Percentiles rank a stretch among this genome's conserved stretches.
phyloP scores from a whole-genome alignment of 1,140 invertebrate species.

The Orussus abietinus region DNA sequence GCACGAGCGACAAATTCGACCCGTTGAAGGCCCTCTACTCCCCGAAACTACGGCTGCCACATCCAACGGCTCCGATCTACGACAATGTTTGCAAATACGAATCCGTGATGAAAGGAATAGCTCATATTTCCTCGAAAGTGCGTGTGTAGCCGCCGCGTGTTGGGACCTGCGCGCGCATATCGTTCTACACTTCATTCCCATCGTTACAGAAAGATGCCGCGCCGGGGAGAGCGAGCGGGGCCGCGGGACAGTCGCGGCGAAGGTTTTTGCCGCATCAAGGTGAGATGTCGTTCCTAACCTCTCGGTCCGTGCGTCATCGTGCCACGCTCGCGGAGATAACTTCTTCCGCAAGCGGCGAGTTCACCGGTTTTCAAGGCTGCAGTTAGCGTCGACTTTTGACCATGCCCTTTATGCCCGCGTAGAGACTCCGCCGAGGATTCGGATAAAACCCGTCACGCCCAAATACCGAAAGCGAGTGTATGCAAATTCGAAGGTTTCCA shows the following conservation, averaged over 20 bases:
- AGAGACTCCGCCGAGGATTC: too few relatives aligned
- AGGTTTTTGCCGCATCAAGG: conserved; percentile 49
- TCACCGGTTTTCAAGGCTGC: not conserved
- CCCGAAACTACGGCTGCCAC: conserved; percentile 52
- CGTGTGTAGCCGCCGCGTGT: too few relatives aligned
- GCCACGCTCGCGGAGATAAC: too few relatives aligned
- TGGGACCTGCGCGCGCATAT: too few relatives aligned
- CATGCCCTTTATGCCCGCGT: too few relatives aligned
- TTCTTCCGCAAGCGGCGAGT: not conserved
- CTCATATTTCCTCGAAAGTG: conserved; percentile 12
- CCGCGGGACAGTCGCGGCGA: conserved; percentile 19
- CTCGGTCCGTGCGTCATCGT: too few relatives aligned
- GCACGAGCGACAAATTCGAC: conserved; percentile 63
- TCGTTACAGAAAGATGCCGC: conserved; percentile 26
- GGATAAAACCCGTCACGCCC: too few relatives aligned
- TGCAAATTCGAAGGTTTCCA: too few relatives aligned
- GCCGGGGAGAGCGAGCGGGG: conserved; percentile 15
- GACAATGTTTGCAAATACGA: conserved; percentile 64
- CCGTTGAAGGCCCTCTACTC: conserved; percentile 64
- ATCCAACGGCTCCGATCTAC: conserved; percentile 54
- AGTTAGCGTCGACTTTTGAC: too few relatives aligned
- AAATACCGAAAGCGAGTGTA: too few relatives aligned
- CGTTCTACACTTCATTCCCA: conserved; percentile 5
- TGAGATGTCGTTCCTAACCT: too few relatives aligned
- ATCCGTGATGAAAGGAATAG: conserved; percentile 32